phyloP scores from a whole-genome alignment of 92 coral and sea anemone genomes.

The Paramuricea clavata region DNA sequence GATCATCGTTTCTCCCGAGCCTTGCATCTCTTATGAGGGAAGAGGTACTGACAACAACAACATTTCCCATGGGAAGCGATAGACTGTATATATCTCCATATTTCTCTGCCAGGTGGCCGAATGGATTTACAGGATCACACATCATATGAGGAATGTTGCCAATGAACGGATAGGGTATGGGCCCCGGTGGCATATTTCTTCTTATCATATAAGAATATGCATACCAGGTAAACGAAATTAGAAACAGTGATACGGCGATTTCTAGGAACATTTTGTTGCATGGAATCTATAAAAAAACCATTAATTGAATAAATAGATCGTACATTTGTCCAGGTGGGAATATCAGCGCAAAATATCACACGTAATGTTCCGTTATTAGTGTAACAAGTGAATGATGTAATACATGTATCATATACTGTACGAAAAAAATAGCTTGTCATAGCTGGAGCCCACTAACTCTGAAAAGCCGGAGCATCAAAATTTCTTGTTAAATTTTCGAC shows the following conservation, averaged over 20 bases:
- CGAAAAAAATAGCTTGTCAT: too few species aligned
- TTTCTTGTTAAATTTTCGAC: too few species aligned
- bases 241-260: not conserved
- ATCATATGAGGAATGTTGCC: slow-evolving; percentile 56
- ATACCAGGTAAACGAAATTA: not conserved
- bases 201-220: not conserved
- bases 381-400: too few species aligned
- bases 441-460: too few species aligned
- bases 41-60: slow-evolving; percentile 50
- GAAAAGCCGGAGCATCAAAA: too few species aligned
- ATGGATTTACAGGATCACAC: slow-evolving; percentile 5
- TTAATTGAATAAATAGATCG: too few species aligned
- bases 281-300: too few species aligned
- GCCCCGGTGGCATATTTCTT: slow-evolving; percentile 63
- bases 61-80: slow-evolving; percentile 44
- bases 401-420: too few species aligned
- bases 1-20: slow-evolving; percentile 39
- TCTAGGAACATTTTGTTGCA: slow-evolving; percentile 9
- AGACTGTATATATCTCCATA: slow-evolving; percentile 55
- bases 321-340: too few species aligned
- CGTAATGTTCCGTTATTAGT: too few species aligned
- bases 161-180: slow-evolving; percentile 65
- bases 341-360: too few species aligned
- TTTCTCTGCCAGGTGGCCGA: slow-evolving; percentile 37
- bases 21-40: slow-evolving; percentile 56